These are phyloP conservation scores for Penaeus japonicus DNA, from an alignment of 1,140 invertebrate genomes.

Conservation along the genomic window DNA sequence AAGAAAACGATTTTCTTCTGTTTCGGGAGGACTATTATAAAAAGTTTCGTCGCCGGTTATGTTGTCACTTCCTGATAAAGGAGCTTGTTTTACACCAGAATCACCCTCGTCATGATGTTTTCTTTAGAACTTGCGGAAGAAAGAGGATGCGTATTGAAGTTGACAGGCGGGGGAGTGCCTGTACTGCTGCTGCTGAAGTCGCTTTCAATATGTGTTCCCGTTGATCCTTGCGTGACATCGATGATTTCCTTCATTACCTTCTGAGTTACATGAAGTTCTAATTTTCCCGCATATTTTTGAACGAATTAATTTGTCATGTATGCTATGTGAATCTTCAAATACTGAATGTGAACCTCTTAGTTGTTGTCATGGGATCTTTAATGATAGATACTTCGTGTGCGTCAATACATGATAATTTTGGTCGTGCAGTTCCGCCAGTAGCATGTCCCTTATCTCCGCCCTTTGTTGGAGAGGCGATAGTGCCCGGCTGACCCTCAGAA, in stretches of 20 bases:
- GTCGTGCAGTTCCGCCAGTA: no score
- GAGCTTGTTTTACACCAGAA: neutral
- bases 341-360: no score
- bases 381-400: no score
- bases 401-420: no score
- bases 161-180: conserved; percentile 6
- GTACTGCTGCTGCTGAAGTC: neutral
- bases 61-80: neutral
- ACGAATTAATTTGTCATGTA: no score
- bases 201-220: neutral
- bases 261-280: neutral
- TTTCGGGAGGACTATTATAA: neutral
- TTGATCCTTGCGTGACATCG: neutral
- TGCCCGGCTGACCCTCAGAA: no score
- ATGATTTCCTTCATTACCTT: neutral
- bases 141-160: conserved; percentile 40
- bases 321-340: no score
- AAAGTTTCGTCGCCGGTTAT: neutral
- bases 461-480: no score
- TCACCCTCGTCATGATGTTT: neutral
- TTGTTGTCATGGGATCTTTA: no score
- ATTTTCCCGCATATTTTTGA: no score
- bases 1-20: neutral
- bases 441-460: no score
- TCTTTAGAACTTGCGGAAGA: neutral